phyloP scores from a whole-genome alignment of 2,888 invertebrate genomes.

The Teinopalpus imperialis region DNA sequence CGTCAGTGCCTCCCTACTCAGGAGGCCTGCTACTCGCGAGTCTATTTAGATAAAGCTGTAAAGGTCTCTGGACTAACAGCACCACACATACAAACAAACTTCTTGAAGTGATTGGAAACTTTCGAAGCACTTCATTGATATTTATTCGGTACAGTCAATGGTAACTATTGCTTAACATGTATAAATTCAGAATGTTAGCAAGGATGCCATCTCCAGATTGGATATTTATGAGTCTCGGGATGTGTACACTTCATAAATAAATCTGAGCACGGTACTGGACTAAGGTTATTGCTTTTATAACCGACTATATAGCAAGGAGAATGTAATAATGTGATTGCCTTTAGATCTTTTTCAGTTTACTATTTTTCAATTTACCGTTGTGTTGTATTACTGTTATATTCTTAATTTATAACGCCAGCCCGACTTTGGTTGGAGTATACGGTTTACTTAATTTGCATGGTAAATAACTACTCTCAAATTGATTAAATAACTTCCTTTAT shows the following conservation, averaged over 20 bases:
- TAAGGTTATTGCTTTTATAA: constrained; percentile 42
- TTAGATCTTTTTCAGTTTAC: constrained; percentile 16
- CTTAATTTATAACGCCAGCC: too few relatives aligned
- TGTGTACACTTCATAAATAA: constrained; percentile 65
- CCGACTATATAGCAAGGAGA: constrained; percentile 28
- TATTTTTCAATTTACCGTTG: constrained; percentile 7
- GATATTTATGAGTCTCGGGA: constrained; percentile 60
- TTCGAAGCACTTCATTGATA: constrained; percentile 12
- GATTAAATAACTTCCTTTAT: too few relatives aligned
- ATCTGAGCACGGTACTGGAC: constrained; percentile 45
- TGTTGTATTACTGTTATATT: too few relatives aligned
- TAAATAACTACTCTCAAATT: too few relatives aligned
- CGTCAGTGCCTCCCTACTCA: too few relatives aligned
- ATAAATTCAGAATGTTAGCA: constrained; percentile 27
- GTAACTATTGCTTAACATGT: constrained; percentile 17
- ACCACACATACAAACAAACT: too few relatives aligned
- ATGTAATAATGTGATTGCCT: constrained; percentile 26
- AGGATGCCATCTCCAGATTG: constrained; percentile 59
- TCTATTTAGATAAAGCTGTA: too few relatives aligned
- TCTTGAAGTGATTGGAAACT: background rate
- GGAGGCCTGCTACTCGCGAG: too few relatives aligned
- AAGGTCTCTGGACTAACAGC: too few relatives aligned
- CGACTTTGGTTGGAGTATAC: too few relatives aligned
- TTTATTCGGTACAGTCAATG: constrained; percentile 5
- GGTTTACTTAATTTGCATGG: too few relatives aligned